Percentiles rank a stretch among this genome's conserved stretches.
Evolutionary conservation across 2,888 invertebrate genomes (phyloP).

Genomic region (Sphaerophoria taeniata): DNA sequence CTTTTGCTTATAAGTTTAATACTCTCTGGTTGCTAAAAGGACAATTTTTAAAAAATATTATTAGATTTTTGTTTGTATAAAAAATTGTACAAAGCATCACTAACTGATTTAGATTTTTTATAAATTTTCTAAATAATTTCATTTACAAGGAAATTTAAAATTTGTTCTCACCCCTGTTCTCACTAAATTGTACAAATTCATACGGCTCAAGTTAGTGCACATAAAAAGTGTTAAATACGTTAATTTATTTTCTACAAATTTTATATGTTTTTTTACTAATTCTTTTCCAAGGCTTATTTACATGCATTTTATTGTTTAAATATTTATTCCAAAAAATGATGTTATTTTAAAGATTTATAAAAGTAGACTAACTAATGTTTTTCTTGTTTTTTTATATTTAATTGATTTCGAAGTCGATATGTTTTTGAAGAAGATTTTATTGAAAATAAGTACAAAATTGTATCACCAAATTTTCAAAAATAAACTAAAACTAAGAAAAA

Average conservation of each 20-base stretch:
- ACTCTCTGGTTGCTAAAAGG: conserved; percentile 33
- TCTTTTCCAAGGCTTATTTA: conserved; percentile 54
- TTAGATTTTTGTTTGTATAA: conserved; percentile 43
- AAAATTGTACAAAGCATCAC: conserved; percentile 70
- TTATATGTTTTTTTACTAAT: conserved; percentile 28
- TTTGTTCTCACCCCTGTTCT: neutral
- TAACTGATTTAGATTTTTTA: conserved; percentile 54
- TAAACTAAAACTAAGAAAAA: neutral
- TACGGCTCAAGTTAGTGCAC: conserved; percentile 58
- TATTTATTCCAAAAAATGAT: conserved; percentile 16
- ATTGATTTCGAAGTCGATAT: conserved; percentile 63
- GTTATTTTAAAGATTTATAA: neutral
- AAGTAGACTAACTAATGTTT: conserved; percentile 15
- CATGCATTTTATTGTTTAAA: conserved; percentile 41
- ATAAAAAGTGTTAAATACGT: conserved; percentile 41
- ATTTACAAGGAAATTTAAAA: conserved; percentile 1
- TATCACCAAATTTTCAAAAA: conserved; percentile 31
- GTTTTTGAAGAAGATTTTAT: conserved; percentile 42
- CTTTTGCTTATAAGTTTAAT: neutral
- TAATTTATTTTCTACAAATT: neutral
- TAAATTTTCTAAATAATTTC: neutral
- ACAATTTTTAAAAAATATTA: conserved; percentile 11
- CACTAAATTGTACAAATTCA: conserved; percentile 61
- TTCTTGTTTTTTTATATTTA: conserved; percentile 17
- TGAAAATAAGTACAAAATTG: neutral